Evolutionary conservation across 1,140 invertebrate species (phyloP).

Genomic region (Chrysomallon squamiferum): DNA sequence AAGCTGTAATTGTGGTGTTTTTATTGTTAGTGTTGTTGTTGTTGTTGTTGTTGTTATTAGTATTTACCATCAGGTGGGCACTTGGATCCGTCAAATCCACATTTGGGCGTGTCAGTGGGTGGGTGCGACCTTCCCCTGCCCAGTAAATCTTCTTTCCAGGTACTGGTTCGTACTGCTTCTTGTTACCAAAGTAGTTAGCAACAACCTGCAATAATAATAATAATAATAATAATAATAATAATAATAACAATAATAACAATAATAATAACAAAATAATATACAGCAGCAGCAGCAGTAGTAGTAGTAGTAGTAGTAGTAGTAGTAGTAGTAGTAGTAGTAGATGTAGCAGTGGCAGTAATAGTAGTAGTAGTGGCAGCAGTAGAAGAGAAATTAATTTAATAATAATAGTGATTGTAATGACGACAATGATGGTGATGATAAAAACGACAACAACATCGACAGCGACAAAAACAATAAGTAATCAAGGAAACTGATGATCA

Average conservation of each 20-base stretch:
- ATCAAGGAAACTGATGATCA: too few relatives aligned
- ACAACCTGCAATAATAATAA: slow-evolving; percentile 70
- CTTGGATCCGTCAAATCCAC: slow-evolving; percentile 90
- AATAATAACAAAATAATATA: not conserved
- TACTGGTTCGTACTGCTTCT: slow-evolving; percentile 72
- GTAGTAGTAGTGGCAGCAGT: too few relatives aligned
- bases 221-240: not conserved
- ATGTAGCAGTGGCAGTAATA: too few relatives aligned
- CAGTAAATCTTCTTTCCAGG: slow-evolving; percentile 80
- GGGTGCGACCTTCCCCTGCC: slow-evolving; percentile 76
- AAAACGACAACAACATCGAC: too few relatives aligned
- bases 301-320: too few relatives aligned
- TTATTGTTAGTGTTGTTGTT: too few relatives aligned
- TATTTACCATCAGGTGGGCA: slow-evolving; percentile 71
- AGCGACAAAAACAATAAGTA: not conserved
- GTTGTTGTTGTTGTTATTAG: too few relatives aligned
- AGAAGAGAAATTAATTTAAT: too few relatives aligned
- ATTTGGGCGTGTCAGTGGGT: slow-evolving; percentile 83
- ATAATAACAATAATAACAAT: not conserved
- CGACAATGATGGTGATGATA: too few relatives aligned
- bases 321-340: too few relatives aligned
- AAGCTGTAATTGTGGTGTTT: too few relatives aligned
- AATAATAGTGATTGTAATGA: not conserved
- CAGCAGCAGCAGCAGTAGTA: too few relatives aligned
- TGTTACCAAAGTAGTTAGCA: slow-evolving; percentile 83